These are phyloP conservation scores for Zaprionus lineosus DNA, from an alignment of 2,888 invertebrate species.

Conservation along the genomic window DNA sequence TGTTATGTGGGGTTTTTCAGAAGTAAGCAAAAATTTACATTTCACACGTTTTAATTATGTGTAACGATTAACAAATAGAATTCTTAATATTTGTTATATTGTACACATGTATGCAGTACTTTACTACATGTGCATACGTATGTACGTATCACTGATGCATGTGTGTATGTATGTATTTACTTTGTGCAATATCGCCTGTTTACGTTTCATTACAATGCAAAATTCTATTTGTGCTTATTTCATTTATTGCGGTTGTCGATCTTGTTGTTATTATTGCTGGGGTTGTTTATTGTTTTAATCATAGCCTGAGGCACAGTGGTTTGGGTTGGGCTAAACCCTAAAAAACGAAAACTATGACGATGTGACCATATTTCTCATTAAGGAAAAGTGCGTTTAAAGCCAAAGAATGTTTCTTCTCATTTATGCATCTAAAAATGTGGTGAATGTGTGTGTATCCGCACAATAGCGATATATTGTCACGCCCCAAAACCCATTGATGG, in stretches of 20 bases:
- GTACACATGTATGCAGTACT: too few species aligned
- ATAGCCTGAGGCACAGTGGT: slow-evolving; percentile 48
- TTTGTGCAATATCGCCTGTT: slow-evolving; percentile 60
- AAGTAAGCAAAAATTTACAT: slow-evolving; percentile 1
- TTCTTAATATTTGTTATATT: slow-evolving; percentile 10
- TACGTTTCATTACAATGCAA: slow-evolving; percentile 61
- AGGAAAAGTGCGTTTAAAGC: too few species aligned
- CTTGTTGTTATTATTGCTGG: slow-evolving; percentile 29
- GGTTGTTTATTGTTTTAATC: slow-evolving; percentile 57
- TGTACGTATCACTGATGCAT: too few species aligned
- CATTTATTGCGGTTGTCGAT: slow-evolving; percentile 33
- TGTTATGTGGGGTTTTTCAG: slow-evolving; percentile 25
- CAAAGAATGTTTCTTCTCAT: too few species aligned
- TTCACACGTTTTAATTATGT: neutral
- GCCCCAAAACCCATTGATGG: slow-evolving; percentile 27
- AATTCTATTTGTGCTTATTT: slow-evolving; percentile 43
- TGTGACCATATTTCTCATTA: too few species aligned
- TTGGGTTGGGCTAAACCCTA: too few species aligned
- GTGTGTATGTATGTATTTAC: slow-evolving; percentile 16
- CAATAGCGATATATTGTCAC: slow-evolving; percentile 22
- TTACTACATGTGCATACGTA: too few species aligned
- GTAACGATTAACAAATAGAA: slow-evolving; percentile 22
- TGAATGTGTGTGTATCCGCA: neutral
- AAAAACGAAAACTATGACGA: too few species aligned
- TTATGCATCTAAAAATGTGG: neutral